A percentile compares a stretch with the other conserved stretches of the same genome.
These are phyloP conservation scores for Psix sp. DNA, from an alignment of 1,140 invertebrate species.

Conservation along the genomic window DNA sequence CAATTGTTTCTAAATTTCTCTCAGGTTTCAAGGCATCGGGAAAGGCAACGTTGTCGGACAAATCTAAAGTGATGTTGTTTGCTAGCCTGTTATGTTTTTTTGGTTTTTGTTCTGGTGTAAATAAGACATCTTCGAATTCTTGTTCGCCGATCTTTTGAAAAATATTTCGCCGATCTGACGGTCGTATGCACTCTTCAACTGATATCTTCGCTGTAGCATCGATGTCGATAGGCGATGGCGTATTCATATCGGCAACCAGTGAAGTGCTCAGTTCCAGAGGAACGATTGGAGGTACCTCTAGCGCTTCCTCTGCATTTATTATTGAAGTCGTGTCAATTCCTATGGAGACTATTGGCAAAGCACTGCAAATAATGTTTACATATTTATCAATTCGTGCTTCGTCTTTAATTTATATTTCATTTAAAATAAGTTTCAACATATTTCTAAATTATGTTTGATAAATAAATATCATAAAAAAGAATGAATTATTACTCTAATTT, in stretches of 20 bases:
- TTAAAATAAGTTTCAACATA: too few species aligned
- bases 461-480: too few species aligned
- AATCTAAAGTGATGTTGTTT: too few species aligned
- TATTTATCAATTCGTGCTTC: too few species aligned
- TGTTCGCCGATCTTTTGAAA: slow-evolving; percentile 78
- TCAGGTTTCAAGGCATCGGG: slow-evolving; percentile 69
- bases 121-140: slow-evolving; percentile 79
- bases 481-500: too few species aligned
- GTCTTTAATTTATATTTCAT: not conserved
- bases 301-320: slow-evolving; percentile 78
- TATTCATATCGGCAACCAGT: slow-evolving; percentile 69
- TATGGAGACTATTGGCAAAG: slow-evolving; percentile 63
- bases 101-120: slow-evolving; percentile 73
- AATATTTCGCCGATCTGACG: slow-evolving; percentile 68
- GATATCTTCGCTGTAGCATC: slow-evolving; percentile 8
- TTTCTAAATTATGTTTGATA: too few species aligned
- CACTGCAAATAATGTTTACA: slow-evolving; percentile 59
- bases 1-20: slow-evolving; percentile 77
- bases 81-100: slow-evolving; percentile 72
- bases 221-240: slow-evolving; percentile 7
- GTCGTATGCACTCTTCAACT: slow-evolving; percentile 23
- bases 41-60: slow-evolving; percentile 66
- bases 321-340: slow-evolving; percentile 71
- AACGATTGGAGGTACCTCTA: slow-evolving; percentile 74
- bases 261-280: slow-evolving; percentile 71